Base-by-base conservation (phyloP, 2,113 vertebrate species). In the Dipodomys merriami region DNA sequence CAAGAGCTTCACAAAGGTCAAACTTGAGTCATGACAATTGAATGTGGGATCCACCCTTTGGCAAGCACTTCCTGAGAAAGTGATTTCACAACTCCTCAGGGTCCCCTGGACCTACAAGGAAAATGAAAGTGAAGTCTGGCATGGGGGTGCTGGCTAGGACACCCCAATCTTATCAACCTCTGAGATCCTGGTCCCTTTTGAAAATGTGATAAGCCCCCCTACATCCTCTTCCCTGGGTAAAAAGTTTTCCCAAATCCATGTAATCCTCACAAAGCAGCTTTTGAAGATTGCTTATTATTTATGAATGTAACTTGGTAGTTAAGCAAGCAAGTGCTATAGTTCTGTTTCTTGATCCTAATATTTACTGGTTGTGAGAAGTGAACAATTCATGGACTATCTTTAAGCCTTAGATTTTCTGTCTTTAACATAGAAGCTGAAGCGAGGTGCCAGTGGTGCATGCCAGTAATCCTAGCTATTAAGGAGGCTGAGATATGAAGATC, bases 401-500 rank as follows among this genome's bases (percentile, higher is more conserved):
- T 81, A 85, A 91, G 65, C n/a, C 15, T 88, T 8, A 2, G 76
- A 80, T 72, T 68, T 76, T 33, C 60, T 88, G 71, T 39, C 33
- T 71, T 83, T 91, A 84, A 88, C 83, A 90, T 25, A 33, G 71
- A 95, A 90, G 18, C 62, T 72, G 35, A 60, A 64, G 68, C 62
- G 20, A 64, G 62, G 62, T 9, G 11, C 62, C 23, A 25, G 62
- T 64, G 62, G 62, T 25, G 19, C 62, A 62, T 22, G 20, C 16
- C 20, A 22, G 60, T 62, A 64, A 64, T 23, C 62, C 22, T 23
- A 64, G 23, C 62, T 64, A 25, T 2, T 64, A 4, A 23, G 62
- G 62, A 9, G 23, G 62, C 62, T 23, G 62, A 64, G 62, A 20
- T 64, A 20, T 23, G 62, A 23, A 12, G 62, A 64, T 64, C 22